Evolutionary conservation across 2,113 vertebrate genomes (phyloP).

Genomic region (Brienomyrus longianalis): DNA sequence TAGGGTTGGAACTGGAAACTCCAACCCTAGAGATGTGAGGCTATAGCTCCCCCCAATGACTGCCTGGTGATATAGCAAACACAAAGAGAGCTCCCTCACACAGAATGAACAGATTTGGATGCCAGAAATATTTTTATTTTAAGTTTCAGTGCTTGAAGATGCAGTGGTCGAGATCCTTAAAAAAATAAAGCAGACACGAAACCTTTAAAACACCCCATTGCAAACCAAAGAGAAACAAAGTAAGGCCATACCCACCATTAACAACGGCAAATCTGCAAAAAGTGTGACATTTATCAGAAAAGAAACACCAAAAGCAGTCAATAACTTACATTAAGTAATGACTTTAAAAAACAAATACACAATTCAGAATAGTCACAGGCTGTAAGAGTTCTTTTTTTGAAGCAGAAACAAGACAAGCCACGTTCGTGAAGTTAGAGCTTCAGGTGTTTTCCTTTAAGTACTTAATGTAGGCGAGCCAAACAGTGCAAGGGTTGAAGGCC

Average conservation of each 20-base stretch:
- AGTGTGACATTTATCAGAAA: conserved; percentile 14
- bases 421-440: conserved; percentile 30
- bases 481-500: conserved; percentile 40
- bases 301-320: conserved; percentile 32
- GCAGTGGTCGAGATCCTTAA: not conserved
- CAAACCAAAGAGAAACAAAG: conserved; percentile 22
- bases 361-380: conserved; percentile 31
- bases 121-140: not conserved
- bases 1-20: not conserved
- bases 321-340: conserved; percentile 27
- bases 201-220: conserved; percentile 30
- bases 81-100: not conserved
- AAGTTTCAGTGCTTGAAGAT: not conserved
- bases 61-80: not conserved
- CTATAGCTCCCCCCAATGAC: not conserved
- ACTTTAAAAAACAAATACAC: conserved; percentile 27
- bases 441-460: conserved; percentile 30
- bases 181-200: conserved; percentile 19
- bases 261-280: conserved; percentile 16
- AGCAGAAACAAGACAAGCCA: conserved; percentile 18
- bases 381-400: not conserved
- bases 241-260: conserved; percentile 19
- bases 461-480: conserved; percentile 28
- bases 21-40: not conserved
- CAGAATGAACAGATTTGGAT: not conserved